A percentile compares a stretch with the other conserved stretches of the same genome.
These are phyloP conservation scores for Ypsolopha sequella DNA, from an alignment of 2,888 invertebrate genomes.

Conservation along the genomic window DNA sequence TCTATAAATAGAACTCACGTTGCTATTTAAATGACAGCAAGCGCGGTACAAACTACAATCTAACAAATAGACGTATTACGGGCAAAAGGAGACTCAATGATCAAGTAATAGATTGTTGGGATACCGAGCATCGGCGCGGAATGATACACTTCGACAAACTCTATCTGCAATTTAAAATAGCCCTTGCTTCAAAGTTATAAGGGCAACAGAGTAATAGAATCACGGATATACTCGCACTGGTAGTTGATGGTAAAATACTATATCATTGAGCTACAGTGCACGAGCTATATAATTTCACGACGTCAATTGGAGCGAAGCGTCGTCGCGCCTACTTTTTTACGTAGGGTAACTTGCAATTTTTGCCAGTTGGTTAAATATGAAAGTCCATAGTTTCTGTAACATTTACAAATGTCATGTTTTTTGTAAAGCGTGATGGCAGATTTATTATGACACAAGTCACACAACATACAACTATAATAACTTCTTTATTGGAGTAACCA, in stretches of 20 bases:
- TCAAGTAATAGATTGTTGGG: not conserved
- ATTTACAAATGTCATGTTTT: too few species aligned
- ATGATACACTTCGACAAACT: not conserved
- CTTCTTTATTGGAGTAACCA: too few species aligned
- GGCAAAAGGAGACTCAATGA: not conserved
- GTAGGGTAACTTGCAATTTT: constrained; percentile 20
- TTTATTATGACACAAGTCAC: too few species aligned
- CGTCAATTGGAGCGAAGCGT: constrained; percentile 33
- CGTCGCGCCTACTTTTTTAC: constrained; percentile 22
- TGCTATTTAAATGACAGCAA: too few species aligned
- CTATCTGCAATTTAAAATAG: not conserved
- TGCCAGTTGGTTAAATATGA: too few species aligned
- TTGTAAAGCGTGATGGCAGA: too few species aligned
- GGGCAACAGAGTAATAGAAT: not conserved
- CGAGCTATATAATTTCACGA: constrained; percentile 37
- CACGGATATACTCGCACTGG: not conserved
- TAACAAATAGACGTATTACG: too few species aligned
- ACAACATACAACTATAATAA: too few species aligned
- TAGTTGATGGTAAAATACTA: constrained; percentile 20
- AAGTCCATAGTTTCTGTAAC: too few species aligned
- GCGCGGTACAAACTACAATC: too few species aligned
- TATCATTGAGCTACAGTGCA: constrained; percentile 26
- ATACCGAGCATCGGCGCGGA: not conserved
- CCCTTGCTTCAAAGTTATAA: not conserved
- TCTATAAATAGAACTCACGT: too few species aligned